These are phyloP conservation scores for Brachypterus glaber DNA, from an alignment of 2,888 invertebrate genomes.

Conservation along the genomic window DNA sequence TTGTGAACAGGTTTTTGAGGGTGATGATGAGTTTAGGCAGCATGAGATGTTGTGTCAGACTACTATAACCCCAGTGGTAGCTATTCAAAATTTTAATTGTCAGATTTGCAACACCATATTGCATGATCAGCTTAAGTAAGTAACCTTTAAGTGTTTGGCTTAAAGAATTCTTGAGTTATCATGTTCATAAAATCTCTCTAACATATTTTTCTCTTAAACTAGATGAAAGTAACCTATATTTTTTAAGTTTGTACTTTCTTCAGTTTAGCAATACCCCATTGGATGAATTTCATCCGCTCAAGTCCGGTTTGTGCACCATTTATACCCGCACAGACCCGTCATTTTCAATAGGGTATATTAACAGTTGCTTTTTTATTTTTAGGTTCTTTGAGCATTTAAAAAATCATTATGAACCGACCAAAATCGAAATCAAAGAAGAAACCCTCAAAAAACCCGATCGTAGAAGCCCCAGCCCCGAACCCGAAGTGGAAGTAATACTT, in stretches of 20 bases:
- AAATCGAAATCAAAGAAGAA: too few species aligned
- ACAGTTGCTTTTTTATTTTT: too few species aligned
- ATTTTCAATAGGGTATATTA: too few species aligned
- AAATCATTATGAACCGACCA: constrained; percentile 64
- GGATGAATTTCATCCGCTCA: too few species aligned
- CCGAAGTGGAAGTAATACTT: constrained; percentile 6
- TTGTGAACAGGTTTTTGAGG: constrained; percentile 42
- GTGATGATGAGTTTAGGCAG: constrained; percentile 39
- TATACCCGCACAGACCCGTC: too few species aligned
- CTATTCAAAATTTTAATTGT: constrained; percentile 53
- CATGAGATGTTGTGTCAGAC: constrained; percentile 44
- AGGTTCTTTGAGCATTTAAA: constrained; percentile 79
- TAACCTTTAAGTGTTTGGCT: too few species aligned
- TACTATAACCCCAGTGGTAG: constrained; percentile 38
- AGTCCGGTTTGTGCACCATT: too few species aligned
- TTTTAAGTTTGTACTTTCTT: too few species aligned
- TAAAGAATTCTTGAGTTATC: neutral
- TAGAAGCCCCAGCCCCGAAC: constrained; percentile 11
- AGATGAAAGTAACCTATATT: too few species aligned
- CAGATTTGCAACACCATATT: constrained; percentile 70
- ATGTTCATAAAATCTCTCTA: neutral
- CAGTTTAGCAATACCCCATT: too few species aligned
- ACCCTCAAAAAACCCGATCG: constrained; percentile 1
- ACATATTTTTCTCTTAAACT: too few species aligned
- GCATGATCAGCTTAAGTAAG: constrained; percentile 56